Base-by-base conservation (phyloP, 1,140 invertebrate genomes). In the Drosophila kepulauana region DNA sequence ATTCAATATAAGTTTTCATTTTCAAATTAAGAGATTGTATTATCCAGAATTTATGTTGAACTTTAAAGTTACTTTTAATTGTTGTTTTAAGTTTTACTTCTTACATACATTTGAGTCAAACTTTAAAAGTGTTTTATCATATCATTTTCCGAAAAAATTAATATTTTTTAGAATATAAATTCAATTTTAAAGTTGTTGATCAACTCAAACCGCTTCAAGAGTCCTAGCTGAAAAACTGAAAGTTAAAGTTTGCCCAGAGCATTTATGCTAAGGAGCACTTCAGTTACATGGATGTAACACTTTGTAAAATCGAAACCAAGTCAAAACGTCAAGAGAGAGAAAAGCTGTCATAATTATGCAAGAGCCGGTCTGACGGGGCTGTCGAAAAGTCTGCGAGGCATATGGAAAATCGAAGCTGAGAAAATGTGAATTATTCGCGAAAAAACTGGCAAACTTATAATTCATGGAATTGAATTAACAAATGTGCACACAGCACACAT, bases 331-430 rank as follows among this genome's bases (percentile, higher is more conserved):
- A 63, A 79, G 58, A 76, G 76, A 75, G 67, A 75, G 74, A 66
- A 75, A 82, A 75, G 77, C 82, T 72, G 56, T 87, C 62, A 82
- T 72, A 89, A 80, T 88, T 89, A 85, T 69, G 84, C 81, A 88
- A 88, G 45, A 68, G 8, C 67, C 81, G 67, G 75, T 78, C 75
- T 68, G 79, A 82, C 79, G 56, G 28, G 78, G 61, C 67, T 78
- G 73, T 77, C 79, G 30, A 66, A 78, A 69, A 66, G 69, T 11
- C 54, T 52, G 38, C 48, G 16, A 41, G 62, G 13, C 33, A 51
- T 43, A 61, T 49, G 56, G 63, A 72, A 59, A 64, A 70, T 74
- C 13, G 41, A n/a, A 3, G 20, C 11, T 38, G 46, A 66, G 68
- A 67, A 87, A 78, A 77, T 51, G 8, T 28, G 45, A 48, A 67